Percentiles rank a stretch among this genome's conserved stretches.
These are phyloP conservation scores for Pristionchus arcanus DNA, from an alignment of 2,888 invertebrate species.

Conservation along the genomic window DNA sequence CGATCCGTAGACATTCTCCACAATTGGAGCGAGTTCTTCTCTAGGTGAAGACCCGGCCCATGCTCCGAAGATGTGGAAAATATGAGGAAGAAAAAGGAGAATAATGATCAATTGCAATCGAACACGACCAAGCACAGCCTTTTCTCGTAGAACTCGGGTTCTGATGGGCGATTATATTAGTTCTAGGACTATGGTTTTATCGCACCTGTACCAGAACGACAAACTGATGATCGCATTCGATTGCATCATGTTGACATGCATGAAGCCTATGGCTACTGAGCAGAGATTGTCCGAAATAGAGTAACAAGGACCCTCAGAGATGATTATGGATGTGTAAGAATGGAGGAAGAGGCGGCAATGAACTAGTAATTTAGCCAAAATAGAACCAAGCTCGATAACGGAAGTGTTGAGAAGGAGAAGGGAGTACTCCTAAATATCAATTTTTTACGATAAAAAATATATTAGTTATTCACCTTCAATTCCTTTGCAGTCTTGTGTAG, in stretches of 20 bases:
- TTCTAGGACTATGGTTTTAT: background rate
- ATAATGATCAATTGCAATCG: background rate
- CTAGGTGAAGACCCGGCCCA: background rate
- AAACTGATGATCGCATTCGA: background rate
- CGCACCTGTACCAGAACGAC: conserved; percentile 19
- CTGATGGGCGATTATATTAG: background rate
- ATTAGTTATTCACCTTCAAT: background rate
- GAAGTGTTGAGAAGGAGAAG: background rate
- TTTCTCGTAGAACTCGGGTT: background rate
- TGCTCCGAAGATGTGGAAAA: background rate
- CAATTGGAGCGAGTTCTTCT: background rate
- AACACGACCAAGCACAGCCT: background rate
- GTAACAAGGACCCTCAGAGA: background rate
- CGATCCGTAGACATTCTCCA: background rate
- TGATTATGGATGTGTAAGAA: background rate
- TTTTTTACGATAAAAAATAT: background rate
- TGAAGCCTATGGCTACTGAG: background rate
- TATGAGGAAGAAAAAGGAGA: background rate
- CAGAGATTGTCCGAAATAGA: background rate
- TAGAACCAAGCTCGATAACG: background rate
- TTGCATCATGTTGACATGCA: conserved; percentile 1
- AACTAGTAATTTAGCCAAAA: background rate
- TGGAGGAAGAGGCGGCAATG: background rate
- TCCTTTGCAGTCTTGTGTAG: no score
- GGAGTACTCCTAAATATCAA: background rate